Conservation (phyloP, 2,888 invertebrate species). For the Mythimna lalbum region DNA sequence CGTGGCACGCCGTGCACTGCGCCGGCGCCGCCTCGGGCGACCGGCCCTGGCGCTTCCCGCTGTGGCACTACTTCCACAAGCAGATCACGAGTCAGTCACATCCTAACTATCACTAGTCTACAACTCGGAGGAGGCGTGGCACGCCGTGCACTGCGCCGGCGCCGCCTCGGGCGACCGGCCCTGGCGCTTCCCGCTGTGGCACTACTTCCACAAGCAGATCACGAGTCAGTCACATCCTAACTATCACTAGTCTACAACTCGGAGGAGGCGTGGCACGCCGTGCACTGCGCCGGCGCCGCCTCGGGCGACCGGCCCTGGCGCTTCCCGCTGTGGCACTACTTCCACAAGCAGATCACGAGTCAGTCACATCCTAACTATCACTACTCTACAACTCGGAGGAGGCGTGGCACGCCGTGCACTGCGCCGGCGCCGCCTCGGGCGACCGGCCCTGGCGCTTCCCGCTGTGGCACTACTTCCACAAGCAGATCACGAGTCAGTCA, state of each 20-base stretch:
- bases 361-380: slow-evolving; percentile 11
- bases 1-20: slow-evolving; percentile 92
- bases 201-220: too few relatives aligned
- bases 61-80: slow-evolving; percentile 93
- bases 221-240: too few relatives aligned
- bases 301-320: slow-evolving; percentile 96
- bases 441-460: too few relatives aligned
- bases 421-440: too few relatives aligned
- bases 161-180: too few relatives aligned
- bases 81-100: slow-evolving; percentile 85
- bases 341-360: slow-evolving; percentile 90
- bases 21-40: slow-evolving; percentile 94
- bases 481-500: too few relatives aligned
- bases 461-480: too few relatives aligned
- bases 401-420: slow-evolving; percentile 92
- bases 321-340: slow-evolving; percentile 94
- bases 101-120: neutral
- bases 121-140: slow-evolving; percentile 92
- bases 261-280: slow-evolving; percentile 91
- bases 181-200: too few relatives aligned
- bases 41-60: slow-evolving; percentile 95
- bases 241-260: too few relatives aligned
- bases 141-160: too few relatives aligned
- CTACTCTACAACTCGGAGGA: slow-evolving; percentile 85
- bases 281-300: slow-evolving; percentile 92